Conservation (phyloP, 2,113 vertebrate genomes). For the Eulemur macaco region DNA sequence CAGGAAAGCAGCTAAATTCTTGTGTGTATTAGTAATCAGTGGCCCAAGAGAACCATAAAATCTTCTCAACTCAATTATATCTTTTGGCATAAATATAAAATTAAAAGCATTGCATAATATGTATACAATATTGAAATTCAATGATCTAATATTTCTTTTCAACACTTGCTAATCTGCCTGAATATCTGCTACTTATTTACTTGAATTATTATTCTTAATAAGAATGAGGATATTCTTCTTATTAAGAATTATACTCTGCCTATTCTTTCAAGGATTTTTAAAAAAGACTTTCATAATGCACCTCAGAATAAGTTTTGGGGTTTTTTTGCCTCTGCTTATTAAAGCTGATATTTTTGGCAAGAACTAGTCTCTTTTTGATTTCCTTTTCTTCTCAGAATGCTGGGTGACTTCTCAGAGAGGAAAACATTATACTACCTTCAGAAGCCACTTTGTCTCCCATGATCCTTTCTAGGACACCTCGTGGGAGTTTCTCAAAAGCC, state of each 20-base stretch:
- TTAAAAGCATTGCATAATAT: not conserved
- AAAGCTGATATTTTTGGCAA: not conserved
- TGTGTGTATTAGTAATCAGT: not conserved
- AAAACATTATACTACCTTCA: conserved; percentile 86
- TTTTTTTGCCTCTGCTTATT: not conserved
- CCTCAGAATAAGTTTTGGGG: not conserved
- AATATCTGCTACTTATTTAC: not conserved
- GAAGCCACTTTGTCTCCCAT: conserved; percentile 90
- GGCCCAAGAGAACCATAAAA: not conserved
- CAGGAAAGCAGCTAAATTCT: not conserved
- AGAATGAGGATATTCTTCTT: not conserved
- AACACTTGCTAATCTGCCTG: not conserved
- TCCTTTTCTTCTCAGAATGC: not conserved
- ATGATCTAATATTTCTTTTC: not conserved
- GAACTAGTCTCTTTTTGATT: not conserved
- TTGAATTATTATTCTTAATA: not conserved
- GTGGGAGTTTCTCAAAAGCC: conserved; percentile 92
- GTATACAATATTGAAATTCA: not conserved
- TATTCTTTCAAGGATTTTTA: not conserved
- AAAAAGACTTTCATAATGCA: not conserved
- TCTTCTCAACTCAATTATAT: not conserved
- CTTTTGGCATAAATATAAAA: not conserved
- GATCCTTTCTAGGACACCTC: conserved; percentile 90
- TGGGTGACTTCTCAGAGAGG: not conserved
- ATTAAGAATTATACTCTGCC: not conserved